Evolutionary conservation across 1,140 invertebrate genomes (phyloP).

Genomic region (Caenorhabditis tropicalis): DNA sequence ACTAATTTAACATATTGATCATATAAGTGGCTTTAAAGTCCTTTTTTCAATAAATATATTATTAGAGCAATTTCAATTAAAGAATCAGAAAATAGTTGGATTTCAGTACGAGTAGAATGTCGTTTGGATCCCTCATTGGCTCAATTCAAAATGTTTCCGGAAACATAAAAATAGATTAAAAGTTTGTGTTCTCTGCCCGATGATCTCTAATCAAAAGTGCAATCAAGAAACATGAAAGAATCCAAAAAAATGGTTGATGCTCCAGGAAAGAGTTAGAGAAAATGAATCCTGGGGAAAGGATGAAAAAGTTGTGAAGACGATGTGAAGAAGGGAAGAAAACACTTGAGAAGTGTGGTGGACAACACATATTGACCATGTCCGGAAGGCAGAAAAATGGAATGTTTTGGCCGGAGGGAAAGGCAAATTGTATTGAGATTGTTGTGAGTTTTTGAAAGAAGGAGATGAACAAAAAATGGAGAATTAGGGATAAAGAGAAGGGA

Average conservation of each 20-base stretch:
- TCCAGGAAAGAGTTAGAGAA: background rate
- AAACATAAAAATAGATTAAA: background rate
- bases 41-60: too few species aligned
- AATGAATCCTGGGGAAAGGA: background rate
- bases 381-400: slow-evolving; percentile 37
- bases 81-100: too few species aligned
- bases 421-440: slow-evolving; percentile 27
- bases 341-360: slow-evolving; percentile 22
- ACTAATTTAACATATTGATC: too few species aligned
- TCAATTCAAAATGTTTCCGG: background rate
- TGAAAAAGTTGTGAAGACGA: slow-evolving; percentile 23
- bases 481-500: background rate
- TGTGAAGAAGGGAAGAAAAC: background rate
- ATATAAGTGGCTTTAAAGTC: too few species aligned
- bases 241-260: background rate
- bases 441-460: background rate
- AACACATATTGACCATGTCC: slow-evolving; percentile 40
- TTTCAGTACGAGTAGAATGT: too few species aligned
- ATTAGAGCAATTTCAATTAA: too few species aligned
- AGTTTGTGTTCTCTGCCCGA: background rate
- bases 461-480: background rate
- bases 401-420: background rate
- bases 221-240: background rate
- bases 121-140: too few species aligned
- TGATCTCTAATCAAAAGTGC: slow-evolving; percentile 2